phyloP scores from a whole-genome alignment of 2,113 vertebrate species.

The Embiotoca jacksoni region DNA sequence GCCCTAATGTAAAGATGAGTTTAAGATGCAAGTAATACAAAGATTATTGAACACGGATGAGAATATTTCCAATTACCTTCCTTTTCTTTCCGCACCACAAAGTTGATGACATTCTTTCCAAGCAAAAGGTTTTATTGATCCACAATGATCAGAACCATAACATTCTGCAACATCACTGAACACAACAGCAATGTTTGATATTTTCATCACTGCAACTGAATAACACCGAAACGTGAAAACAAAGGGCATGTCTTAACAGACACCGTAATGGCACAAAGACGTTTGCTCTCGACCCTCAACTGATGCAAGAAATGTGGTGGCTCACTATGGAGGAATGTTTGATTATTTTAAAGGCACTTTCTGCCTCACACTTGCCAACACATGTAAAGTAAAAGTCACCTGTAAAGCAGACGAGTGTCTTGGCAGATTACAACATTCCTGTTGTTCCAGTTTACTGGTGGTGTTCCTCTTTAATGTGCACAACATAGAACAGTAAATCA shows the following conservation, averaged over 20 bases:
- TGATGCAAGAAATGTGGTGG: constrained; percentile 56
- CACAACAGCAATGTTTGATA: constrained; percentile 74
- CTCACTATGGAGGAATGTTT: constrained; percentile 78
- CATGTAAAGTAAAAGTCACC: constrained; percentile 46
- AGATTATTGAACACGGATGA: too few species aligned
- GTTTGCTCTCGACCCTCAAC: constrained; percentile 22
- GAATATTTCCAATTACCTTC: too few species aligned
- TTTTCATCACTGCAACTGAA: constrained; percentile 76
- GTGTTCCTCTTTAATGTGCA: constrained; percentile 23
- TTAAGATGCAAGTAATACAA: too few species aligned
- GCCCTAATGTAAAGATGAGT: too few species aligned
- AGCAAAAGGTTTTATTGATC: constrained; percentile 82
- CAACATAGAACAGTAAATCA: constrained; percentile 54
- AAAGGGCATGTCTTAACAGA: constrained; percentile 52
- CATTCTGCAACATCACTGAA: constrained; percentile 79
- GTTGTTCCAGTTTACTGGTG: constrained; percentile 20
- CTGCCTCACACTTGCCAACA: constrained; percentile 74
- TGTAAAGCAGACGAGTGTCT: constrained; percentile 53
- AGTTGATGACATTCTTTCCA: constrained; percentile 8
- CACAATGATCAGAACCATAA: constrained; percentile 77
- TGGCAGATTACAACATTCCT: constrained; percentile 50
- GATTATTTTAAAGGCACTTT: constrained; percentile 80
- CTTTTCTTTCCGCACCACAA: background rate
- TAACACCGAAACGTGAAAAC: constrained; percentile 52
- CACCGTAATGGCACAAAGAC: constrained; percentile 68